phyloP scores from a whole-genome alignment of 2,797 vertebrate genomes.

The Australoheros facetus region DNA sequence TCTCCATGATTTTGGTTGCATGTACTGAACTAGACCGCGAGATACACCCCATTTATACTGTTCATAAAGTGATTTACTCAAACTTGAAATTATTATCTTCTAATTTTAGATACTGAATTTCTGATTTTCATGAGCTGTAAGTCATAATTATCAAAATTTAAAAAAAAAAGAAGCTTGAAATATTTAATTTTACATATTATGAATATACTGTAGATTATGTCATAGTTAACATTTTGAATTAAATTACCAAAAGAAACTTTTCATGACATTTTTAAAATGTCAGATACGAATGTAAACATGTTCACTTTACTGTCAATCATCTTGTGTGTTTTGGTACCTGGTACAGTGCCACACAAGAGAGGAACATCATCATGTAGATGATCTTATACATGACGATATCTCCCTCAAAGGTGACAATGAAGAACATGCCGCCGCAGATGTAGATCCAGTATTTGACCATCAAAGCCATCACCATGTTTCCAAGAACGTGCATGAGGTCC shows the following conservation, averaged over 20 bases:
- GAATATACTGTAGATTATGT: neutral
- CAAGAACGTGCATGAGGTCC: constrained; percentile 94
- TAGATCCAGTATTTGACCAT: constrained; percentile 99
- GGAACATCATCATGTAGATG: constrained; percentile 99
- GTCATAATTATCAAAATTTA: neutral
- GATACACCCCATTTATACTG: neutral
- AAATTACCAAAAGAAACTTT: neutral
- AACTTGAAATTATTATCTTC: neutral
- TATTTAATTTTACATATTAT: neutral
- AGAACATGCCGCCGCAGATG: constrained; percentile 98
- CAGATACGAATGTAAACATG: neutral
- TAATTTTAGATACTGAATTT: neutral
- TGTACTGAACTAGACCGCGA: neutral
- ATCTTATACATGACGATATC: constrained; percentile 98
- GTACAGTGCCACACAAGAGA: constrained; percentile 95
- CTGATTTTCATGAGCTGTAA: neutral
- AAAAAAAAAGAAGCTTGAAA: neutral
- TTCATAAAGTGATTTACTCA: neutral
- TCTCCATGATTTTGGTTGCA: neutral
- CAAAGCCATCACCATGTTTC: constrained; percentile 92
- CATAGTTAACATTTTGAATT: neutral
- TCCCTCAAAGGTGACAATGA: constrained; percentile 98
- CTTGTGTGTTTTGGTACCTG: constrained; percentile 83
- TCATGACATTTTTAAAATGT: neutral
- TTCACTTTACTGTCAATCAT: neutral